Conservation (phyloP, 2,888 invertebrate genomes). For the Lycocerus yunnanus region DNA sequence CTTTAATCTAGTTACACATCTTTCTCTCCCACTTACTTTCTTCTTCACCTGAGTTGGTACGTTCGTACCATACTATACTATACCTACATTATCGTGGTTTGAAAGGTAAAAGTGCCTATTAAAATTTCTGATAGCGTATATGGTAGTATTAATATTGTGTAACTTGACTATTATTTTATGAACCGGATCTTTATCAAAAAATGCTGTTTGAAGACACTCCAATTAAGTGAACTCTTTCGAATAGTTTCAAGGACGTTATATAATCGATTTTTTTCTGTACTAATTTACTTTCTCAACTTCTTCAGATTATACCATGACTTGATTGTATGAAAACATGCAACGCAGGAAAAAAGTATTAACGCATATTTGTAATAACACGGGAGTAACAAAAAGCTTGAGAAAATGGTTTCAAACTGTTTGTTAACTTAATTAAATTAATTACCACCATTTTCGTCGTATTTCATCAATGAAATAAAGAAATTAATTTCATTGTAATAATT, state of each 20-base stretch:
- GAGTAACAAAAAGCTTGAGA: neutral
- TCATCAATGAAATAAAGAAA: neutral
- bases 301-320: neutral
- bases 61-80: slow-evolving; percentile 8
- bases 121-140: neutral
- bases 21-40: slow-evolving; percentile 22
- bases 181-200: slow-evolving; percentile 1
- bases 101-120: neutral
- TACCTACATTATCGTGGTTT: neutral
- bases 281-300: neutral
- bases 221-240: slow-evolving; percentile 2
- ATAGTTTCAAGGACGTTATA: slow-evolving; percentile 2
- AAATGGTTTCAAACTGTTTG: neutral
- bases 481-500: neutral
- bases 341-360: neutral
- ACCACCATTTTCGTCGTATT: neutral
- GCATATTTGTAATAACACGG: neutral
- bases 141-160: neutral
- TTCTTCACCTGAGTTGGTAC: slow-evolving; percentile 19
- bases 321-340: neutral
- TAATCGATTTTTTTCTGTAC: neutral
- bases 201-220: neutral
- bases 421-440: neutral
- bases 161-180: neutral
- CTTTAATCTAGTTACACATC: slow-evolving; percentile 17